A percentile compares a stretch with the other conserved stretches of the same genome.
These are phyloP conservation scores for Tetranychus truncatus DNA, from an alignment of 2,888 invertebrate genomes.

Conservation along the genomic window DNA sequence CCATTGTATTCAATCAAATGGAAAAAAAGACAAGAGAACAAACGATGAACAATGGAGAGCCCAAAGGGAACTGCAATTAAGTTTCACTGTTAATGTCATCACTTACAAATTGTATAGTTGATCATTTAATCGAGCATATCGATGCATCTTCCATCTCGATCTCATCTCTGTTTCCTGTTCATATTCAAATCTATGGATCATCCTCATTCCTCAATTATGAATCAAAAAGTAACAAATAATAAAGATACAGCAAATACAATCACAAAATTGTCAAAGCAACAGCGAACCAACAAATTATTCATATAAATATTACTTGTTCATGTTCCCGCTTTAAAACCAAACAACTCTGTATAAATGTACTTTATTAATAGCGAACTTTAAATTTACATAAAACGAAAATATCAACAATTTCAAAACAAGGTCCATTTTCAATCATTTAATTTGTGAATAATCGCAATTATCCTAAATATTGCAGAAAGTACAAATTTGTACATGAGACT, in stretches of 20 bases:
- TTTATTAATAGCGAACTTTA: not conserved
- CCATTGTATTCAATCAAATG: not conserved
- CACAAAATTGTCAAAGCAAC: not conserved
- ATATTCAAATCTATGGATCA: not conserved
- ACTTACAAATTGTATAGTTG: not conserved
- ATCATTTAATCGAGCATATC: not conserved
- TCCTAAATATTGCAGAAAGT: too few relatives aligned
- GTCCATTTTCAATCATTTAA: not conserved
- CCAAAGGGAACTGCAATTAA: not conserved
- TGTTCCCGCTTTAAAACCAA: not conserved
- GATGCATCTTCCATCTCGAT: constrained; percentile 1
- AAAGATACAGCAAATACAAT: not conserved
- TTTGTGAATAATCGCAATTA: not conserved
- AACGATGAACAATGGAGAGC: not conserved
- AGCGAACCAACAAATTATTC: not conserved
- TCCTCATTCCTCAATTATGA: not conserved
- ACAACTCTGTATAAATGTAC: not conserved
- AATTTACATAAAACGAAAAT: not conserved
- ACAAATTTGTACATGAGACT: too few relatives aligned
- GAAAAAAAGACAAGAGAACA: not conserved
- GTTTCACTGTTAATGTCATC: not conserved
- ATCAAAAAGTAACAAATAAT: not conserved
- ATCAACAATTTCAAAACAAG: not conserved
- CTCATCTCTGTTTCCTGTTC: not conserved
- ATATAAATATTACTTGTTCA: not conserved